Percentiles rank a stretch among this genome's conserved stretches.
Evolutionary conservation across 2,888 invertebrate genomes (phyloP).

Genomic region (Keiferia lycopersicella): DNA sequence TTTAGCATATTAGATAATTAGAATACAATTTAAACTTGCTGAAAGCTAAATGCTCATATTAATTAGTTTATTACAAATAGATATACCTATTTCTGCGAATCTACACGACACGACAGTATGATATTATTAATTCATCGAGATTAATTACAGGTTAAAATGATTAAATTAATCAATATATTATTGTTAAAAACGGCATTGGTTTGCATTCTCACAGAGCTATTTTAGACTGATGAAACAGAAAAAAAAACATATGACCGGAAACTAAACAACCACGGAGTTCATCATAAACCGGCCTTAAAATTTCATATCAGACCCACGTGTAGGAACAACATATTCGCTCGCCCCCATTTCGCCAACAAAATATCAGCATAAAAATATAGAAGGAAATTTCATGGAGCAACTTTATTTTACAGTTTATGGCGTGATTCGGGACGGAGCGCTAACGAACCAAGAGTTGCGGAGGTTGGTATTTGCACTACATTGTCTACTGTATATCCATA

Average conservation of each 20-base stretch:
- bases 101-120: too few species aligned
- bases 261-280: conserved; percentile 15
- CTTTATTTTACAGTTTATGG: conserved; percentile 39
- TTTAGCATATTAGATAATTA: too few species aligned
- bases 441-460: conserved; percentile 53
- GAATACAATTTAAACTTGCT: too few species aligned
- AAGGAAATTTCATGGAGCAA: conserved; percentile 45
- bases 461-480: conserved; percentile 52
- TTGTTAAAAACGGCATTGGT: too few species aligned
- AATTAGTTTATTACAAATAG: too few species aligned
- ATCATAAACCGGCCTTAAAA: conserved; percentile 22
- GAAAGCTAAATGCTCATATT: too few species aligned
- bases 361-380: conserved; percentile 32
- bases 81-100: too few species aligned
- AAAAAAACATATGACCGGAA: background rate
- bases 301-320: conserved; percentile 21
- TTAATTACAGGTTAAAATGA: too few species aligned
- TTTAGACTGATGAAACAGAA: conserved; percentile 11
- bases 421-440: conserved; percentile 47
- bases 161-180: too few species aligned
- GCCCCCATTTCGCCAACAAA: conserved; percentile 24
- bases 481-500: conserved; percentile 43
- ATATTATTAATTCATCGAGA: too few species aligned
- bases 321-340: conserved; percentile 21
- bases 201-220: too few species aligned